These are phyloP conservation scores for Diprion similis DNA, from an alignment of 1,140 invertebrate genomes.

Conservation along the genomic window DNA sequence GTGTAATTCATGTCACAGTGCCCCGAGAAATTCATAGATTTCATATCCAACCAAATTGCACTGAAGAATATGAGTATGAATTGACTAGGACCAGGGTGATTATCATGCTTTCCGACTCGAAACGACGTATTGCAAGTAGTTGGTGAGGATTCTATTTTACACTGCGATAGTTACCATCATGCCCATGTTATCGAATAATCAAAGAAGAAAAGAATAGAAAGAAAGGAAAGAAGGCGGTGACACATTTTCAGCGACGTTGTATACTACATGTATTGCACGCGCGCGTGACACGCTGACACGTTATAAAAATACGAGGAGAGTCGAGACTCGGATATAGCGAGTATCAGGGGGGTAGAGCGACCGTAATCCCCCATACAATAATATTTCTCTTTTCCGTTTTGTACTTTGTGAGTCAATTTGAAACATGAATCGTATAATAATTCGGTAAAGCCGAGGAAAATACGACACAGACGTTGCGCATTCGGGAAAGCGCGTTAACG, in stretches of 20 bases:
- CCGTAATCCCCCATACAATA: slow-evolving; percentile 56
- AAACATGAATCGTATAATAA: slow-evolving; percentile 65
- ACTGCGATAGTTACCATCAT: too few relatives aligned
- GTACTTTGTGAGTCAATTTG: slow-evolving; percentile 63
- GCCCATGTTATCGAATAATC: background rate
- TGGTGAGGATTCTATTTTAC: too few relatives aligned
- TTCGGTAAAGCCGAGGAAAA: slow-evolving; percentile 59
- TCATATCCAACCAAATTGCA: too few relatives aligned
- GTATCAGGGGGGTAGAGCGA: background rate
- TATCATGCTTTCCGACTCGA: too few relatives aligned
- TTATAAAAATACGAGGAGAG: background rate
- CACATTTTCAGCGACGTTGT: background rate
- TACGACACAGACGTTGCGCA: slow-evolving; percentile 34
- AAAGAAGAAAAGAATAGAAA: background rate
- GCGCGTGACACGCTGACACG: slow-evolving; percentile 3
- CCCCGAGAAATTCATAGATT: too few relatives aligned
- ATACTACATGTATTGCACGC: slow-evolving; percentile 16
- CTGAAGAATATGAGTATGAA: too few relatives aligned
- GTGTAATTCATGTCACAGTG: too few relatives aligned
- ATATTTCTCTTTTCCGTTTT: slow-evolving; percentile 60
- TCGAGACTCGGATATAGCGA: background rate
- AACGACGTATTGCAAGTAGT: too few relatives aligned
- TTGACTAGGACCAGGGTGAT: too few relatives aligned
- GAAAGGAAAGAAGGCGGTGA: background rate
- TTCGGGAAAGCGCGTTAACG: background rate